phyloP scores from a whole-genome alignment of 23 tunicate species.

The Clavelina lepadiformis region DNA sequence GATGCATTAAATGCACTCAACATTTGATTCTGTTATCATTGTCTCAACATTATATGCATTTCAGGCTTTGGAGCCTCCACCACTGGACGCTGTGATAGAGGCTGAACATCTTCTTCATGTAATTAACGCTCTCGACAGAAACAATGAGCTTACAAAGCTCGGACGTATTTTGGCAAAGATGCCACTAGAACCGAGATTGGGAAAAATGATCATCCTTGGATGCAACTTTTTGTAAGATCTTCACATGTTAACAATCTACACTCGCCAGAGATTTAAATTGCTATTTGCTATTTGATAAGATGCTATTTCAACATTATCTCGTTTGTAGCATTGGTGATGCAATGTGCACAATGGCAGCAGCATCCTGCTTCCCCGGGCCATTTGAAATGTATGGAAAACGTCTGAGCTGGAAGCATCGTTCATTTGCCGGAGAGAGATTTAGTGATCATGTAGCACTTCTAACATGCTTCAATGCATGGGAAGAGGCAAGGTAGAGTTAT shows the following conservation, averaged over 20 bases:
- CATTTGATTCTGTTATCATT: neutral
- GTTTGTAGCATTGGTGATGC: slow-evolving; percentile 82
- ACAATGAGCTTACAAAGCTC: slow-evolving; percentile 85
- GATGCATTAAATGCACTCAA: neutral
- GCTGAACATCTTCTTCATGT: slow-evolving; percentile 74
- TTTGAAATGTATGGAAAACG: slow-evolving; percentile 93
- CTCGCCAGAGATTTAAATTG: neutral
- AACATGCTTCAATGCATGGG: slow-evolving; percentile 86
- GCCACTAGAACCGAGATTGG: slow-evolving; percentile 87
- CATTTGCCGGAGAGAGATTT: slow-evolving; percentile 89
- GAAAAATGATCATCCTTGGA: slow-evolving; percentile 88
- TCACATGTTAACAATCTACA: neutral
- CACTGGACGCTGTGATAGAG: slow-evolving; percentile 89
- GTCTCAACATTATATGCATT: neutral
- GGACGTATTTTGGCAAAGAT: slow-evolving; percentile 83
- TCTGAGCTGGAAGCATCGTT: slow-evolving; percentile 85
- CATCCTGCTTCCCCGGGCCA: slow-evolving; percentile 89
- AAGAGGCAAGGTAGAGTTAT: slow-evolving; percentile 78
- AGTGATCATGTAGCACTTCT: slow-evolving; percentile 89
- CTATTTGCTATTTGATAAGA: neutral
- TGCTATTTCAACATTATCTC: neutral
- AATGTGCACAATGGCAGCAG: slow-evolving; percentile 94
- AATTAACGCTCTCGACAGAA: slow-evolving; percentile 85
- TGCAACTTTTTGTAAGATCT: slow-evolving; percentile 83
- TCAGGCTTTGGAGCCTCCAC: slow-evolving; percentile 92